A percentile compares a stretch with the other conserved stretches of the same genome.
Evolutionary conservation across 2,113 vertebrate genomes (phyloP).

Genomic region (Lepisosteus oculatus): DNA sequence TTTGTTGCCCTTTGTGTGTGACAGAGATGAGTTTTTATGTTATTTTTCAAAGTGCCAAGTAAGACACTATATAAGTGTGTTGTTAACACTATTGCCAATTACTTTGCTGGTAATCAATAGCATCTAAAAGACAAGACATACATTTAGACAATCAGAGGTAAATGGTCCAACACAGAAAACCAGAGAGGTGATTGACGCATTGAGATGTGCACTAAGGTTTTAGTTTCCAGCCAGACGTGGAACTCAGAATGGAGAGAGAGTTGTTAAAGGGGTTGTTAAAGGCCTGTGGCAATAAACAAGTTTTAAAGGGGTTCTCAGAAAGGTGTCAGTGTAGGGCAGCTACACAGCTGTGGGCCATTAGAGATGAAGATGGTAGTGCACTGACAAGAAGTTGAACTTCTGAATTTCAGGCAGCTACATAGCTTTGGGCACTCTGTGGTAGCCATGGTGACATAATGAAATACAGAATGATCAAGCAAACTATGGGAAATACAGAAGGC

Average conservation of each 20-base stretch:
- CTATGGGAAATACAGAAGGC: not conserved
- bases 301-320: constrained; percentile 1
- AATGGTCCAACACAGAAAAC: constrained; percentile 35
- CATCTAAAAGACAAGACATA: constrained; percentile 39
- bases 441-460: not conserved
- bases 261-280: constrained; percentile 1
- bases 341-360: not conserved
- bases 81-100: constrained; percentile 58
- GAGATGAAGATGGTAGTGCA: no score
- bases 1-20: constrained; percentile 25
- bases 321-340: constrained; percentile 1
- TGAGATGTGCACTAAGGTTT: constrained; percentile 7
- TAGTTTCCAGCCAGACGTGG: no score
- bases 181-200: constrained; percentile 29
- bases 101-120: constrained; percentile 39
- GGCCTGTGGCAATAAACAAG: not conserved
- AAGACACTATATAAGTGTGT: constrained; percentile 34
- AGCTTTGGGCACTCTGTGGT: not conserved
- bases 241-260: not conserved
- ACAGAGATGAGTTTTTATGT: constrained; percentile 22
- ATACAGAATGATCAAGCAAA: not conserved
- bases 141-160: constrained; percentile 41
- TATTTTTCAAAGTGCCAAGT: constrained; percentile 41
- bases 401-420: not conserved
- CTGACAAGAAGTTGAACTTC: not conserved